Evolutionary conservation across 2,113 vertebrate genomes (phyloP), one percentile per base, ranked within the genome.

Genomic region (Laticauda colubrina): DNA sequence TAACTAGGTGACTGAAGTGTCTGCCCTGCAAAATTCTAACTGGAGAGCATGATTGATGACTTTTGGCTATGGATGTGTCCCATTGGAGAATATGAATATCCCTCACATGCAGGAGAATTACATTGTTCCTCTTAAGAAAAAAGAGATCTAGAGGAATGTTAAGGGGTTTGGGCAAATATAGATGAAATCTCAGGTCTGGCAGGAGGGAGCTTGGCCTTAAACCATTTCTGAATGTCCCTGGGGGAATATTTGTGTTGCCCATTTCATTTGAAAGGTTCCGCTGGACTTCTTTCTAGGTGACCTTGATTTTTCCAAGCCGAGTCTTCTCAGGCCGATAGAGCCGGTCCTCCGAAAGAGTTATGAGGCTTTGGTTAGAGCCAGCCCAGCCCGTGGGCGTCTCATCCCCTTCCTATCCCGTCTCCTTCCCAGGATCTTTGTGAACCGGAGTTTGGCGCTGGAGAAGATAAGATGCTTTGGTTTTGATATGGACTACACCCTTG

Each of bases 381-480:
- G 51, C 29, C 54, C 39, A 4, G 5, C 43, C 24, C 11, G 3
- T 3, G 51, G 24, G 29, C 18, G 3, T 6, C 15, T n/a, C 8
- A 20, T 91, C n/a, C 45, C 61, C 34, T 61, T 26, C 39, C 45
- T 15, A n/a, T 95, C 45, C 57, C 0, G 0, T 89, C 34, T 89
- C 43, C 1, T 51, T 95, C 92, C 10, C 96, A 98, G 98, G 96
- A 97, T 98, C 90, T 99, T 98, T 3, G 98, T 98, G 55, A 99
- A 98, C 97, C 95, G 97, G 92, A 98, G 97, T 87, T 94, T 98
- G 96, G 97, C 95, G 0, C 96, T 99, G 95, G 98, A 98, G 94
- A 98, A 98, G 95, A 98, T 98, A 93, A 97, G 95, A 81, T 99
- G 98, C 95, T 99, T 98, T 21, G 98, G 98, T 91, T 99, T 99